A percentile compares a stretch with the other conserved stretches of the same genome.
These are phyloP conservation scores for Corythornis vintsioides DNA, from an alignment of 2,113 vertebrate genomes.

Conservation along the genomic window DNA sequence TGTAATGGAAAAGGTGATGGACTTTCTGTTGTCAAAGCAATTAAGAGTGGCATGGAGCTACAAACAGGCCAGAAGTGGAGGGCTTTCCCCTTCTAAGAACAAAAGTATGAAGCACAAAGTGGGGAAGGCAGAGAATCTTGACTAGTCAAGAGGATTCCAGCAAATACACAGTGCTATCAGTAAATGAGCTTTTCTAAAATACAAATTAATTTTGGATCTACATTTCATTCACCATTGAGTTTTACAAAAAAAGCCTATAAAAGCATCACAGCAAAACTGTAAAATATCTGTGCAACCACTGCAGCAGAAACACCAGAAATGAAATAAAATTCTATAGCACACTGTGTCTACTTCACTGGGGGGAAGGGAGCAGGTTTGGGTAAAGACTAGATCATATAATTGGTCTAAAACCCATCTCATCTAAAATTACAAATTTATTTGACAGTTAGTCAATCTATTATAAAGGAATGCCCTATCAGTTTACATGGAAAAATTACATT, in stretches of 20 bases:
- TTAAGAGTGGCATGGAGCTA: no score
- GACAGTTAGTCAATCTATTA: slow-evolving; percentile 50
- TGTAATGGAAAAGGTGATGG: no score
- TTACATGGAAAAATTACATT: slow-evolving; percentile 64
- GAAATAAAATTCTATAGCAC: slow-evolving; percentile 5
- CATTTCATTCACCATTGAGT: background rate
- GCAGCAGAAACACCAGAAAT: slow-evolving; percentile 41
- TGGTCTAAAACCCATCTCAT: slow-evolving; percentile 35
- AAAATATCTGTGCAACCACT: slow-evolving; percentile 7
- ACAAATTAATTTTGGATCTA: background rate
- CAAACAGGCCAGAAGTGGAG: no score
- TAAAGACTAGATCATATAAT: slow-evolving; percentile 28
- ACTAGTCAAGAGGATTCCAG: background rate
- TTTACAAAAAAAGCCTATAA: background rate
- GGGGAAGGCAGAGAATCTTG: background rate
- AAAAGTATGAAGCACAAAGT: background rate
- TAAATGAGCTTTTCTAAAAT: background rate
- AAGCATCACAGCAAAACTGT: background rate
- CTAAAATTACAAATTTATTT: slow-evolving; percentile 63
- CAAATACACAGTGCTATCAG: background rate
- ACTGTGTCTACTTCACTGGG: background rate
- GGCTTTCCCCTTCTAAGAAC: slow-evolving; percentile 52
- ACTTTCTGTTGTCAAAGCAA: no score
- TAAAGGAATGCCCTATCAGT: slow-evolving; percentile 42
- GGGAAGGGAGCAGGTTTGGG: slow-evolving; percentile 21